Base-by-base conservation (phyloP, 2,888 invertebrate species). In the Cheiracanthium punctorium region DNA sequence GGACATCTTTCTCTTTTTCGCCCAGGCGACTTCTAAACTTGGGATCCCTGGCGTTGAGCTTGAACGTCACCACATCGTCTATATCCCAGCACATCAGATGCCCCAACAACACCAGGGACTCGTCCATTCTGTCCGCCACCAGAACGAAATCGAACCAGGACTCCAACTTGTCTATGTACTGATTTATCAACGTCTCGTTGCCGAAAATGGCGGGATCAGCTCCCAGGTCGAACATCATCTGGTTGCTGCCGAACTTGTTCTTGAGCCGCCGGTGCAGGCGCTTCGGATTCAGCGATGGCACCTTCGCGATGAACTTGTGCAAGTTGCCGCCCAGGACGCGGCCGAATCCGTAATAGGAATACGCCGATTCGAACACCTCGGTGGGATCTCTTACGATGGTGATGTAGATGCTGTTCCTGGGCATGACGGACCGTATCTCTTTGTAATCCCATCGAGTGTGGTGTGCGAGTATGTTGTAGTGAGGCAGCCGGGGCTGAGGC, bases 151-250 rank as follows among this genome's bases (percentile, higher is more conserved):
- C 89, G 80, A 91, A 91, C n/a, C 89, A 84, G 14, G 81, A 74
- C 32, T 91, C 91, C 28, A 91, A 75, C 28, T 89, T 80, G 8
- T 88, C 71, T 28, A 91, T 89, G 65, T 89, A 89, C 43, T 87
- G 52, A 17, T 75, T 43, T 33, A 91, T 79, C 17, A 80, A 73
- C 5, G 77, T 76, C 0, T 81, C 73, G 75, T 90, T 88, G 24
- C 87, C 80, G 74, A 90, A 89, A 32, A 88, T 73, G 0, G 48
- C 33, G 4, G 89, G 87, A 20, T 89, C 81, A 0, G 90, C 76
- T 0, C 91, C 91, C 32, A 91, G 88, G 80, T 91, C 91, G 79
- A 89, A 91, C 52, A 90, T 85, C 90, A 91, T 90, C 74, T 91
- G 91, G 89, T 91, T 91, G 32, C 89, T 88, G 20, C 91, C 91